These are phyloP conservation scores for Phragmatobia fuliginosa DNA, from an alignment of 2,888 invertebrate genomes.

Conservation along the genomic window DNA sequence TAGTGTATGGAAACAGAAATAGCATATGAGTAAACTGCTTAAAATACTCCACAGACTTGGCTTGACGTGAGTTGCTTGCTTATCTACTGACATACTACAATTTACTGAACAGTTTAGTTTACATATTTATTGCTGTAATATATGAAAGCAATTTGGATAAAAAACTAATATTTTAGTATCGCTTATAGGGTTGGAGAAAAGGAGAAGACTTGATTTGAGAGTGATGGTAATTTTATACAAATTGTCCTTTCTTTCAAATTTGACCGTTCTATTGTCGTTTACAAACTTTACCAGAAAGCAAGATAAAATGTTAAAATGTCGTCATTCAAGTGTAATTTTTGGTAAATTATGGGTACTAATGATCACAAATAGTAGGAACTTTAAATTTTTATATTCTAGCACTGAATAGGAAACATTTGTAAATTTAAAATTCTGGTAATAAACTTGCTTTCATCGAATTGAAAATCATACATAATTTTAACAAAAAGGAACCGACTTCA, in stretches of 20 bases:
- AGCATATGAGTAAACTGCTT: constrained; percentile 73
- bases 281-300: too few species aligned
- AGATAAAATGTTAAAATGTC: too few species aligned
- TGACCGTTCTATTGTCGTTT: background rate
- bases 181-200: background rate
- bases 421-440: too few species aligned
- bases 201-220: background rate
- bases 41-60: constrained; percentile 70
- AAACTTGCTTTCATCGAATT: too few species aligned
- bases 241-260: background rate
- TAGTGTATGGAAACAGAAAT: constrained; percentile 70
- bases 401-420: too few species aligned
- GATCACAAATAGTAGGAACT: background rate
- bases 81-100: constrained; percentile 23
- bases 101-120: background rate
- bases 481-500: too few species aligned
- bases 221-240: background rate
- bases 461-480: too few species aligned
- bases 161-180: background rate
- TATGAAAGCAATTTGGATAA: background rate
- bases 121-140: background rate
- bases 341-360: background rate
- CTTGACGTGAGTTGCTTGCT: constrained; percentile 30
- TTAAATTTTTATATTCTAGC: background rate
- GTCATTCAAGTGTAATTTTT: background rate